These are phyloP conservation scores for Sporophila hypoxantha DNA, from an alignment of 2,113 vertebrate genomes.

Conservation along the genomic window DNA sequence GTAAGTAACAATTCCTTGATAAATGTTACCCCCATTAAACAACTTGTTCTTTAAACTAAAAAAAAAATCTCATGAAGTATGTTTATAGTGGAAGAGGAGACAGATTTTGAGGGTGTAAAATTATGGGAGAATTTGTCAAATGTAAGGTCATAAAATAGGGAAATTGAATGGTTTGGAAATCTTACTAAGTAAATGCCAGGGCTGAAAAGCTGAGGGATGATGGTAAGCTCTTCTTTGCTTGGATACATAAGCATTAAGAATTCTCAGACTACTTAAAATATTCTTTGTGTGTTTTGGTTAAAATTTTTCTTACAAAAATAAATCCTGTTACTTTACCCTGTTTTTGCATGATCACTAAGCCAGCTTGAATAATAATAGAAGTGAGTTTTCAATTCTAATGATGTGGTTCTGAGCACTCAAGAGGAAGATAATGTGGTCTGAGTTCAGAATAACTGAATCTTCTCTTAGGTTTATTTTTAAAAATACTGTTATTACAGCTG, in stretches of 20 bases:
- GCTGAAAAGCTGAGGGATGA: background rate
- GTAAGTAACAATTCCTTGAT: constrained; percentile 74
- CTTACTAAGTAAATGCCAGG: background rate
- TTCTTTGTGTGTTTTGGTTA: background rate
- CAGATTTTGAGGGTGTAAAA: background rate
- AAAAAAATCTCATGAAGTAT: background rate
- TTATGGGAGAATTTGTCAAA: background rate
- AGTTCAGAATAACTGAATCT: background rate
- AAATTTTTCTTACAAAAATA: background rate
- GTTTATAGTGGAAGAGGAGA: background rate
- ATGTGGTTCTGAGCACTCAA: background rate
- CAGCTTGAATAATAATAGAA: background rate
- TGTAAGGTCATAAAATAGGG: background rate
- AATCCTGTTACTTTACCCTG: background rate
- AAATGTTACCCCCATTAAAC: background rate
- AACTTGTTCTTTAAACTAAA: background rate
- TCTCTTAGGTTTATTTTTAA: background rate
- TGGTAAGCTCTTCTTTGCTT: background rate
- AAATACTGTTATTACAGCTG: background rate
- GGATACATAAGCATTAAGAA: background rate
- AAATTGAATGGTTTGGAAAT: background rate
- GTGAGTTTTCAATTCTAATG: background rate
- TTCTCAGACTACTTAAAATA: background rate
- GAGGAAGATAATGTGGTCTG: background rate
- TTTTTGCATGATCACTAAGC: background rate